A percentile compares a stretch with the other conserved stretches of the same genome.
phyloP scores from a whole-genome alignment of 2,113 vertebrate genomes.

The Strigops habroptila region DNA sequence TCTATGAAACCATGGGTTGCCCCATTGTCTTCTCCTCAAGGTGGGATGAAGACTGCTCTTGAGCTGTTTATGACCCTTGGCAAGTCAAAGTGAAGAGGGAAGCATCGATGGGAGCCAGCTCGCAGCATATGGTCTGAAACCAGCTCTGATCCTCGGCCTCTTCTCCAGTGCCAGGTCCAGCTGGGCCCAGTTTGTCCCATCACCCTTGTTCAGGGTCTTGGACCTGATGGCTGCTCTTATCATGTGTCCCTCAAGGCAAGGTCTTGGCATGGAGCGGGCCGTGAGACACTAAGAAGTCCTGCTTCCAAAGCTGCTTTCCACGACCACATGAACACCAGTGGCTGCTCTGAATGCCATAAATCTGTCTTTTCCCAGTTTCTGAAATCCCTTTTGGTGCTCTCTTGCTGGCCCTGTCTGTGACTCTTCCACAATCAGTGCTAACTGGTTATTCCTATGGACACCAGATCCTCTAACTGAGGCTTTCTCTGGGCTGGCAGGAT shows the following conservation, averaged over 20 bases:
- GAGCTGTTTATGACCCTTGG: fast-evolving
- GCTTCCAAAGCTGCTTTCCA: not conserved
- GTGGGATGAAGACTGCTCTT: not conserved
- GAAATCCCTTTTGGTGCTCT: not conserved
- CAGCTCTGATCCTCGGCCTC: not conserved
- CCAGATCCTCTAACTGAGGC: too few species aligned
- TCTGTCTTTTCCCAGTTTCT: not conserved
- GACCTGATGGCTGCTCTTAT: not conserved
- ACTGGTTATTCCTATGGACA: not conserved
- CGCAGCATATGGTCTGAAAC: not conserved
- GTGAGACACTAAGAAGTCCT: not conserved
- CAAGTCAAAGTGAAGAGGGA: fast-evolving
- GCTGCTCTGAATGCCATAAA: not conserved
- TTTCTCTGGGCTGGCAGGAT: not conserved
- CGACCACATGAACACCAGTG: not conserved
- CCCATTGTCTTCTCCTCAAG: not conserved
- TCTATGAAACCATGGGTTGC: not conserved
- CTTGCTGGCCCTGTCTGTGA: not conserved
- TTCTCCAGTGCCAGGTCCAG: not conserved
- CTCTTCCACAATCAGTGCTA: not conserved
- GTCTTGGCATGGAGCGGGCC: fast-evolving
- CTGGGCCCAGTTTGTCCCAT: not conserved
- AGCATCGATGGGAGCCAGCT: fast-evolving
- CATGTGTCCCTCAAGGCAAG: not conserved
- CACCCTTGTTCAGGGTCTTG: not conserved